Percentiles rank a stretch among this genome's conserved stretches.
Conservation (phyloP, 2,113 vertebrate genomes). For the Aix galericulata region DNA sequence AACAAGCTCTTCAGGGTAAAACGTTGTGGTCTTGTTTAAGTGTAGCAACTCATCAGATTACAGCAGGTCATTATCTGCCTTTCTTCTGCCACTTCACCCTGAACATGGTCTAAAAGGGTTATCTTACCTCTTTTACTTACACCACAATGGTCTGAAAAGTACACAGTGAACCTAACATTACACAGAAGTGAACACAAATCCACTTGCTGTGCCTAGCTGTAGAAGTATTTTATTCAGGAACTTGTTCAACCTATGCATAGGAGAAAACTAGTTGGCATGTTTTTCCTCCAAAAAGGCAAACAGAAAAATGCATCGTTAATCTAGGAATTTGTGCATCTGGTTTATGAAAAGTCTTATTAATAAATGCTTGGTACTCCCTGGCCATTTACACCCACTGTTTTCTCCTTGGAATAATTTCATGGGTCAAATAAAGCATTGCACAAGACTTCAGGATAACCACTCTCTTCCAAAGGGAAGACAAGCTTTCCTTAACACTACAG, state of each 20-base stretch:
- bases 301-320: background rate
- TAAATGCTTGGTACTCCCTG: background rate
- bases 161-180: background rate
- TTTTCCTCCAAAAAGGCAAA: background rate
- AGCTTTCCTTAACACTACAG: background rate
- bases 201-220: background rate
- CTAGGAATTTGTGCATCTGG: background rate
- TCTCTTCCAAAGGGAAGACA: background rate
- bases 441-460: background rate
- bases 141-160: background rate
- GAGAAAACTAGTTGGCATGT: background rate
- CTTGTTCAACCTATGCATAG: fast-evolving
- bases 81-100: background rate
- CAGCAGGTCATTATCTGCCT: background rate
- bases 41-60: background rate
- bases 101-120: background rate
- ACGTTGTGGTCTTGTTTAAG: background rate
- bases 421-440: background rate
- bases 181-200: background rate
- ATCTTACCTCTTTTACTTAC: background rate
- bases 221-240: background rate
- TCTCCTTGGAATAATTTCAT: background rate
- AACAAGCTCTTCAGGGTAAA: background rate
- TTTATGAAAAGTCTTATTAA: background rate
- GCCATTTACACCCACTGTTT: background rate